Conservation (phyloP, 2,797 vertebrate species). For the Lycodopsis pacificus region DNA sequence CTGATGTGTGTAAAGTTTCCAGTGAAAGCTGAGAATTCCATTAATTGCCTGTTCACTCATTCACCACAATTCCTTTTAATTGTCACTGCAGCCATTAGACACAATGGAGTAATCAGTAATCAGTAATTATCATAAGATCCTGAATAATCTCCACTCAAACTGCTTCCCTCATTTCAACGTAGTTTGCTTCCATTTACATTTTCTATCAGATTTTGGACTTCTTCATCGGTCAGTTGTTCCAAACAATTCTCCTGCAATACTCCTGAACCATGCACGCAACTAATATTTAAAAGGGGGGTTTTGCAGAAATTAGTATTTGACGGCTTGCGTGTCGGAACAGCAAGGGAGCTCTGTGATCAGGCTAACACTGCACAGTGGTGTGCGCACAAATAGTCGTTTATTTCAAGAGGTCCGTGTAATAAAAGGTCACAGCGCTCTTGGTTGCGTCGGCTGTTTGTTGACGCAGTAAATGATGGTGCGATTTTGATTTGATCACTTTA, state of each 20-base stretch:
- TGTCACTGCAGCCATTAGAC: conserved; percentile 31
- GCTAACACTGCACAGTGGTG: conserved; percentile 20
- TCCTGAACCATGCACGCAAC: conserved; percentile 1
- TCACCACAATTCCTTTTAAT: conserved; percentile 30
- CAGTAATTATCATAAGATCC: conserved; percentile 31
- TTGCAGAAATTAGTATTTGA: conserved; percentile 31
- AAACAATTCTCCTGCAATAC: not conserved
- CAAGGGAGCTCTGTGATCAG: conserved; percentile 40
- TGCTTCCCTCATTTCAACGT: not conserved
- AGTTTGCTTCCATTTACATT: not conserved
- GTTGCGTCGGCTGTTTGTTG: conserved; percentile 19
- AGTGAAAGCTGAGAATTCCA: conserved; percentile 40
- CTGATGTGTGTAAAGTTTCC: conserved; percentile 13
- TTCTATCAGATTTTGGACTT: not conserved
- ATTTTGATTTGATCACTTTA: conserved; percentile 27
- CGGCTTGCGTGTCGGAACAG: conserved; percentile 43
- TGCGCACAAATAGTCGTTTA: conserved; percentile 45
- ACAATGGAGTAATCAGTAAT: conserved; percentile 36
- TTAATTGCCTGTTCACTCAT: conserved; percentile 36
- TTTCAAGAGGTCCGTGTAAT: conserved; percentile 17
- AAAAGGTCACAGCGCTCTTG: conserved; percentile 44
- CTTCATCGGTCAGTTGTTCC: not conserved
- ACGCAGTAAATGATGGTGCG: conserved; percentile 18
- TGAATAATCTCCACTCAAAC: conserved; percentile 41
- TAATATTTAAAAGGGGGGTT: not conserved